Evolutionary conservation across 2,888 invertebrate species (phyloP).

Genomic region (Deilephila elpenor): DNA sequence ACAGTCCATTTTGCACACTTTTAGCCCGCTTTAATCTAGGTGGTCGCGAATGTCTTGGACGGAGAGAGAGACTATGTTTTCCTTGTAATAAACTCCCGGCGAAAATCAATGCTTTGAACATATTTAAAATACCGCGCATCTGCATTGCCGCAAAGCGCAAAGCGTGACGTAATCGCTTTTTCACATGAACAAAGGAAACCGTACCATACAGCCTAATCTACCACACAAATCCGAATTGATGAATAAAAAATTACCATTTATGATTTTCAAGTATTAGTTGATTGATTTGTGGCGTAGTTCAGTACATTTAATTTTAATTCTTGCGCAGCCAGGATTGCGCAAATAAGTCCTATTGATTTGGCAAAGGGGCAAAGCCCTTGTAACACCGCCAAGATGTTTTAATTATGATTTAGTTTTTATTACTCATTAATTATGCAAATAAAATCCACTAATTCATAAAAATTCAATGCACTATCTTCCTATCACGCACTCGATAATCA

Average conservation of each 20-base stretch:
- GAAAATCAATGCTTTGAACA: slow-evolving; percentile 28
- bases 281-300: neutral
- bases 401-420: no score
- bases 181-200: neutral
- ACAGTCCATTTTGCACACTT: slow-evolving; percentile 25
- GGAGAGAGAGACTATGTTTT: slow-evolving; percentile 4
- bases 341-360: neutral
- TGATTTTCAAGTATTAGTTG: neutral
- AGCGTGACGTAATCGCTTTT: slow-evolving; percentile 14
- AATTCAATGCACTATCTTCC: neutral
- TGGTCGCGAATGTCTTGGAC: slow-evolving; percentile 1
- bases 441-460: no score
- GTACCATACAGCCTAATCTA: neutral
- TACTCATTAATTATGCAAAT: no score
- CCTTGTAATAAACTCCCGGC: neutral
- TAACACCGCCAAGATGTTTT: neutral
- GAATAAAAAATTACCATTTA: no score
- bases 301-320: neutral
- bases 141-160: slow-evolving; percentile 29
- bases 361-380: neutral
- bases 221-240: neutral
- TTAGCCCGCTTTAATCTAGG: neutral
- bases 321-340: neutral
- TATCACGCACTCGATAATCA: neutral
- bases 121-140: slow-evolving; percentile 32